Base-by-base conservation (phyloP, 2,113 vertebrate species). In the Nothocercus nigrocapillus region DNA sequence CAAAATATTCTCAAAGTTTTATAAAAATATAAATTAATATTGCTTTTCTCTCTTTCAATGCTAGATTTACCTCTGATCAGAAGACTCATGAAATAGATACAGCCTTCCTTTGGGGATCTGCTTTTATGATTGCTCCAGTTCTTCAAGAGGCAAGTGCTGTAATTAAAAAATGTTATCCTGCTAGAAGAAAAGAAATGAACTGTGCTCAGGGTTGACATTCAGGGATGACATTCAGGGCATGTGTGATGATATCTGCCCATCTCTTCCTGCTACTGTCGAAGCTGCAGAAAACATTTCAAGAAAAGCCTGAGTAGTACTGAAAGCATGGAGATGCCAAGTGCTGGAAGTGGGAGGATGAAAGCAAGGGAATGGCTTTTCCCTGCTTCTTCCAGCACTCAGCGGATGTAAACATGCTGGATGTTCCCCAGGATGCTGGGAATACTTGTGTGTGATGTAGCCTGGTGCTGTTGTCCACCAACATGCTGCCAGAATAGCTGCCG, bases 71-170 rank as follows among this genome's bases (percentile, higher is more conserved):
- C 30, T 94, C 91, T 14, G 94, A 97, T 90, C 75, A 69, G 62
- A 67, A 94, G 88, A 94, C 94, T 89, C 96, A 94, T 85, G 94
- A 82, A 82, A 94, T 96, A 87, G 95, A 96, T n/a, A 96, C 75
- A 51, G 94, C 95, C 63, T 97, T 97, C 89, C 96, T 97, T 44
- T 97, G 96, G 96, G 97, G 95, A 58, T 53, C 97, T 36, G 96
- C 96, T 77, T 92, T 97, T 56, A 97, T 96, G 96, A 96, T 95
- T 44, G 54, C 89, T 93, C 95, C 88, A 1, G 91, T 97, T 92
- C 97, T 97, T 88, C 36, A 96, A 49, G 90, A 97, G 94, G 95
- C 83, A 95, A 96, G 93, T 95, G 68, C 66, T 78, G 66, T 77
- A 82, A 79, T 92, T 94, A 93, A 94, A 66, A 93, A 95, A 80